A percentile compares a stretch with the other conserved stretches of the same genome.
Evolutionary conservation across 2,113 vertebrate species (phyloP).

Genomic region (Gallinago jamesoni): DNA sequence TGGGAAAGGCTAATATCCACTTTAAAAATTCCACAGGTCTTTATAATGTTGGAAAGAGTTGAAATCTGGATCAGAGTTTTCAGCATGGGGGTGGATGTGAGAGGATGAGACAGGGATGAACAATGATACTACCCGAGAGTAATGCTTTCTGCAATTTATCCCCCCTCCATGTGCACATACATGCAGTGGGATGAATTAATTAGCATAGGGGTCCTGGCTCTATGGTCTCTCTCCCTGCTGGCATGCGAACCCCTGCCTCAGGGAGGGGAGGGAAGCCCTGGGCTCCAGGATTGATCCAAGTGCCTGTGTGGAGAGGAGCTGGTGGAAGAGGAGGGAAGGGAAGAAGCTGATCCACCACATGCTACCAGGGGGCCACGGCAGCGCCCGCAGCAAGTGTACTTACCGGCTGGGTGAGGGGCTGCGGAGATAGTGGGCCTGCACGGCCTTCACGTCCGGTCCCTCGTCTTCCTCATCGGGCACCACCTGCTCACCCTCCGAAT

Average conservation of each 20-base stretch:
- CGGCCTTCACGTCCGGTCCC: constrained; percentile 45
- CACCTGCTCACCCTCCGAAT: constrained; percentile 66
- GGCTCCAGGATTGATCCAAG: not conserved
- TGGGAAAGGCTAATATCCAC: not conserved
- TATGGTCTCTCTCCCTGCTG: not conserved
- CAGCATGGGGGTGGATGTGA: not conserved
- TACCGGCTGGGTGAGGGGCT: constrained; percentile 89
- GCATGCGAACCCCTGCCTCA: not conserved
- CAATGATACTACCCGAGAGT: accelerated
- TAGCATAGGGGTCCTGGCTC: not conserved
- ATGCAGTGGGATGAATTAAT: not conserved
- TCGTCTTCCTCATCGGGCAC: constrained; percentile 76
- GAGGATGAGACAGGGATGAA: not conserved
- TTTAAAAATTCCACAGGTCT: not conserved
- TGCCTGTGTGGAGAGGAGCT: not conserved
- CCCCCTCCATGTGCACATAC: accelerated
- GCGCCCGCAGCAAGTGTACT: not conserved
- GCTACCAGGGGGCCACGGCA: not conserved
- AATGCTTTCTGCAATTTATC: not conserved
- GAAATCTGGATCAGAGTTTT: not conserved
- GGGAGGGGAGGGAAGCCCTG: not conserved
- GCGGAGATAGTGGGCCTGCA: constrained; percentile 91
- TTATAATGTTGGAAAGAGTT: not conserved
- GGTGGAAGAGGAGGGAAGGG: not conserved
- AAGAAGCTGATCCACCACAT: not conserved